Conservation (phyloP, 2,888 invertebrate species). For the Uloborus plumipes region DNA sequence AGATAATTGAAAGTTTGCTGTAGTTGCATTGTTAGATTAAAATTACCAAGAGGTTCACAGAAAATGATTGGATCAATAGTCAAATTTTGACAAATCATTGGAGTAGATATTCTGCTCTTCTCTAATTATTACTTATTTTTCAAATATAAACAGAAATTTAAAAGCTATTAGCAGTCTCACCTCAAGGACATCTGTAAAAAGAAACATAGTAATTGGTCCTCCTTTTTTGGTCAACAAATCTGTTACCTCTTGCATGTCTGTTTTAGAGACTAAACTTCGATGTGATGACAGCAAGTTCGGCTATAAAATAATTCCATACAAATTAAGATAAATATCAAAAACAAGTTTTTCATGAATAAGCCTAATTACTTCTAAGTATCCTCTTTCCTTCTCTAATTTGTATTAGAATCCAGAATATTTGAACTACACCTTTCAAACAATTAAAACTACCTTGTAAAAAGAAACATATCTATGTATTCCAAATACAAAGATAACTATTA, state of each 20-base stretch:
- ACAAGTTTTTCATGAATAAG: too few species aligned
- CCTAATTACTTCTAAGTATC: too few species aligned
- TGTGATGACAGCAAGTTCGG: constrained; percentile 93
- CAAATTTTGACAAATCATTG: too few species aligned
- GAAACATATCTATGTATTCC: too few species aligned
- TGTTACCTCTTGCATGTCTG: constrained; percentile 88
- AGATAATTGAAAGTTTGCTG: too few species aligned
- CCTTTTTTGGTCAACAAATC: constrained; percentile 85
- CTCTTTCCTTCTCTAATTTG: too few species aligned
- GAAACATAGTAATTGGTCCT: constrained; percentile 81
- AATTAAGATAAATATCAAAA: background rate
- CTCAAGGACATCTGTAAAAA: constrained; percentile 95
- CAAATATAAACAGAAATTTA: background rate
- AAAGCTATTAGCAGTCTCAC: constrained; percentile 73
- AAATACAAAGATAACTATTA: background rate
- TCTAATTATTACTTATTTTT: background rate
- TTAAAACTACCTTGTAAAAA: background rate
- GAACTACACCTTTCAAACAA: too few species aligned
- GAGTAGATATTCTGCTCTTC: too few species aligned
- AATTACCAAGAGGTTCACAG: too few species aligned
- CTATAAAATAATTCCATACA: constrained; percentile 72
- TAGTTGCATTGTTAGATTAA: too few species aligned
- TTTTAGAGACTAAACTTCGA: constrained; percentile 87
- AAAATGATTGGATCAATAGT: too few species aligned
- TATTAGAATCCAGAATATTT: too few species aligned